Percentiles rank a stretch among this genome's conserved stretches.
Evolutionary conservation across 2,113 vertebrate genomes (phyloP).

Genomic region (Phyllostomus hastatus): DNA sequence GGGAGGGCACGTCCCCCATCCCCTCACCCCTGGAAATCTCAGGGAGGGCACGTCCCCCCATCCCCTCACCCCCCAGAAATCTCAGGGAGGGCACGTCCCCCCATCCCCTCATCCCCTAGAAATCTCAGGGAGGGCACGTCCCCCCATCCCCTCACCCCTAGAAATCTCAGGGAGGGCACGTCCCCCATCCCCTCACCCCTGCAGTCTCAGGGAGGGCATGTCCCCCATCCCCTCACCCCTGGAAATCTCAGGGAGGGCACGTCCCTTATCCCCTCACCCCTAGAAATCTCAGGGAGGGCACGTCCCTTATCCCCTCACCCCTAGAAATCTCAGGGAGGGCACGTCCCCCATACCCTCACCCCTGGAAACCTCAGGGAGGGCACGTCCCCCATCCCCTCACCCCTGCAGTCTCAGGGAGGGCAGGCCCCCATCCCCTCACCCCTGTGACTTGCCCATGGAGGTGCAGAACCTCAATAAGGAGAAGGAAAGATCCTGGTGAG

Average conservation of each 20-base stretch:
- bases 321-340: neutral
- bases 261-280: too few relatives aligned
- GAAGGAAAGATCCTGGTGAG: neutral
- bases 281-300: too few relatives aligned
- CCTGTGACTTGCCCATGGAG: neutral
- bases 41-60: neutral
- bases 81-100: rapidly evolving
- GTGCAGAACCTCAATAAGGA: neutral
- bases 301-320: too few relatives aligned
- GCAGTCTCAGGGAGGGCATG: too few relatives aligned
- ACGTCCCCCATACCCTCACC: too few relatives aligned
- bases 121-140: neutral
- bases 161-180: too few relatives aligned
- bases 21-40: neutral
- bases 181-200: too few relatives aligned
- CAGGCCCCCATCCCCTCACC: neutral
- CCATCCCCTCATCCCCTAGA: neutral
- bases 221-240: too few relatives aligned
- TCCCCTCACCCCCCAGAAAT: neutral
- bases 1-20: neutral
- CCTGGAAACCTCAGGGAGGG: neutral
- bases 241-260: too few relatives aligned
- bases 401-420: neutral
- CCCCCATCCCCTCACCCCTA: too few relatives aligned
- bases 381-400: neutral